Evolutionary conservation across 2,888 invertebrate genomes (phyloP), one percentile per base, ranked within the genome.

Genomic region (Lucinisca nassula): DNA sequence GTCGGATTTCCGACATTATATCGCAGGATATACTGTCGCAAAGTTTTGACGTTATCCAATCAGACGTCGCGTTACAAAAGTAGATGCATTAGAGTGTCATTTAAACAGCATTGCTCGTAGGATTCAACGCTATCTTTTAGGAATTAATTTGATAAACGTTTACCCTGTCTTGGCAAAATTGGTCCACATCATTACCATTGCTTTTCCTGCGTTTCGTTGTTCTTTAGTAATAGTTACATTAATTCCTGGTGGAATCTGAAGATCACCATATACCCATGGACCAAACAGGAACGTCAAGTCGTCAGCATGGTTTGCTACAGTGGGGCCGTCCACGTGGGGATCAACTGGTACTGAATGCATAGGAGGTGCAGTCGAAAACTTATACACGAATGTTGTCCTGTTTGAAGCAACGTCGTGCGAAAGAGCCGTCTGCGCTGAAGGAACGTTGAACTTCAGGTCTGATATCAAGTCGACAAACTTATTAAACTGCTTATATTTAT

Each of bases 121-220:
- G n/a, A n/a, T n/a, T n/a, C n/a, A n/a, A n/a, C n/a, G n/a, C n/a
- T n/a, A n/a, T n/a, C n/a, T n/a, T n/a, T n/a, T n/a, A n/a, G n/a
- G n/a, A n/a, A n/a, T n/a, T n/a, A n/a, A n/a, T n/a, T n/a, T 45
- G 24, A 78, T 45, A 72, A 8, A 4, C 6, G n/a, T 73, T 74
- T 24, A 84, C 84, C 84, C 84, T 37, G 74, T 58, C 27, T 84
- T 78, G 0, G 84, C 84, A 74, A 84, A 84, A 12, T 79, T 17
- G 32, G 84, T 79, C 84, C 84, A 84, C 27, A 55, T 58, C 30
- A 32, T 32, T 78, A 84, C 79, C n/a, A 79, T 74, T 10, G 14
- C 27, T 30, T 55, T 45, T 12, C 74, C 55, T 14, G 79, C 49
- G 12, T 74, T 17, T 12, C 73, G 8, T 35, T 84, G 78, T 27